Percentiles rank a stretch among this genome's conserved stretches.
Evolutionary conservation across 2,113 vertebrate genomes (phyloP).

Genomic region (Nicator chloris): DNA sequence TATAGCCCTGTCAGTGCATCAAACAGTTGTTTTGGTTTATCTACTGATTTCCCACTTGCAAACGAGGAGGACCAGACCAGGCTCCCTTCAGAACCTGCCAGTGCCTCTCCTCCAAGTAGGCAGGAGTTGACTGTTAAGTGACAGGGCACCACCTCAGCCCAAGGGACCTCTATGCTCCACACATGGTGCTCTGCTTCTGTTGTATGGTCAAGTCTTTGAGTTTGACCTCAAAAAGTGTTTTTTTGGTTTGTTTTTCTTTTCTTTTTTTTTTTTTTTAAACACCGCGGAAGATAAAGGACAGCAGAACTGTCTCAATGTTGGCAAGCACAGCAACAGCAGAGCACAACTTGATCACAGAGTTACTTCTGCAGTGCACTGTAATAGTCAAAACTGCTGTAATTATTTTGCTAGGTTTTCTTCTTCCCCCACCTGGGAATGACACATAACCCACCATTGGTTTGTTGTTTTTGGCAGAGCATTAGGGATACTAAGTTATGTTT

Average conservation of each 20-base stretch:
- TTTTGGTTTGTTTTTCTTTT: not conserved
- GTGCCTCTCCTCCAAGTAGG: not conserved
- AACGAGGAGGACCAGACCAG: not conserved
- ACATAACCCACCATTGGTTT: not conserved
- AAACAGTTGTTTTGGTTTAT: not conserved
- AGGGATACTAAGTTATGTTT: not conserved
- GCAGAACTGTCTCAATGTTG: not conserved
- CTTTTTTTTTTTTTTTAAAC: not conserved
- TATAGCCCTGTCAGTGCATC: not conserved
- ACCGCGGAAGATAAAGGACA: not conserved
- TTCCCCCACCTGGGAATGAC: slow-evolving; percentile 20
- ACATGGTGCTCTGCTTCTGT: not conserved
- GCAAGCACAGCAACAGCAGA: slow-evolving; percentile 9
- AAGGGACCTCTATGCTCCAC: not conserved
- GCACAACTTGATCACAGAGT: slow-evolving; percentile 7
- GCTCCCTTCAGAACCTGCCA: slow-evolving; percentile 29
- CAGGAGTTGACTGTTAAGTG: not conserved
- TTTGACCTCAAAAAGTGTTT: not conserved
- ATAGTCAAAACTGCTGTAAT: slow-evolving; percentile 38
- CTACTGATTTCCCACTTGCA: not conserved
- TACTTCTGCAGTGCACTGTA: slow-evolving; percentile 19
- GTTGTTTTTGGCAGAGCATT: slow-evolving; percentile 25
- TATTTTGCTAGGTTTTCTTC: slow-evolving; percentile 35
- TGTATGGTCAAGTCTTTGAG: not conserved
- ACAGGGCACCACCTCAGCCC: not conserved